Conservation (phyloP, 1,140 invertebrate species). For the Leptoteleia sp. region DNA sequence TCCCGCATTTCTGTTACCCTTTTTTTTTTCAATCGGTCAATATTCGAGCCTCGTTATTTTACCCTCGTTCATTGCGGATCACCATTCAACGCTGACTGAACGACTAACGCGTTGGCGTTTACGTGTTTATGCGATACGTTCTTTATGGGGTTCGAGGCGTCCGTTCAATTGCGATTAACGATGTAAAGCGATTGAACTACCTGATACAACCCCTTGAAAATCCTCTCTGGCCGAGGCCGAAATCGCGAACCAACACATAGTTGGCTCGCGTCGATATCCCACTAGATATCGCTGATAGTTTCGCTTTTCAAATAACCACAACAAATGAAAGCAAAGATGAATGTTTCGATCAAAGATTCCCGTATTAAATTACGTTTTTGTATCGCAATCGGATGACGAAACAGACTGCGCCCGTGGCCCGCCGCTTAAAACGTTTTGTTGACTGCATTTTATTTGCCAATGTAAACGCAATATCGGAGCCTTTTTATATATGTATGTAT, state of each 20-base stretch:
- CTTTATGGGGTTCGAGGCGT: slow-evolving; percentile 69
- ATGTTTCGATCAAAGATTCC: slow-evolving; percentile 54
- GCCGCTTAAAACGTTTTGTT: slow-evolving; percentile 23
- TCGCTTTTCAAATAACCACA: slow-evolving; percentile 40
- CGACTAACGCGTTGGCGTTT: slow-evolving; percentile 77
- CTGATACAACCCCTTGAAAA: slow-evolving; percentile 63
- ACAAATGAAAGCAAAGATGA: slow-evolving; percentile 57
- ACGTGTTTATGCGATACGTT: slow-evolving; percentile 77
- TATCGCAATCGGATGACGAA: slow-evolving; percentile 38
- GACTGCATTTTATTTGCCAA: slow-evolving; percentile 50
- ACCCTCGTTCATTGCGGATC: slow-evolving; percentile 66
- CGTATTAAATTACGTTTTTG: slow-evolving; percentile 47
- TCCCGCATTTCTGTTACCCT: slow-evolving; percentile 35
- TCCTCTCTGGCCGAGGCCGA: slow-evolving; percentile 21
- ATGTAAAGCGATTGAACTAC: slow-evolving; percentile 65
- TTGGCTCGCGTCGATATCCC: slow-evolving; percentile 8
- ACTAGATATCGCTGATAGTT: slow-evolving; percentile 47
- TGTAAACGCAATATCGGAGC: no score
- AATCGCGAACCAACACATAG: slow-evolving; percentile 42
- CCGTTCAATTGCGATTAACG: slow-evolving; percentile 64
- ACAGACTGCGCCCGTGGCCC: slow-evolving; percentile 18
- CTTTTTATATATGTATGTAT: no score
- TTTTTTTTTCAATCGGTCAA: slow-evolving; percentile 64
- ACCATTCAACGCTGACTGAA: slow-evolving; percentile 73
- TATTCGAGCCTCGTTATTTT: slow-evolving; percentile 65